These are phyloP conservation scores for Andrena flavipes DNA, from an alignment of 2,888 invertebrate genomes.

Conservation along the genomic window DNA sequence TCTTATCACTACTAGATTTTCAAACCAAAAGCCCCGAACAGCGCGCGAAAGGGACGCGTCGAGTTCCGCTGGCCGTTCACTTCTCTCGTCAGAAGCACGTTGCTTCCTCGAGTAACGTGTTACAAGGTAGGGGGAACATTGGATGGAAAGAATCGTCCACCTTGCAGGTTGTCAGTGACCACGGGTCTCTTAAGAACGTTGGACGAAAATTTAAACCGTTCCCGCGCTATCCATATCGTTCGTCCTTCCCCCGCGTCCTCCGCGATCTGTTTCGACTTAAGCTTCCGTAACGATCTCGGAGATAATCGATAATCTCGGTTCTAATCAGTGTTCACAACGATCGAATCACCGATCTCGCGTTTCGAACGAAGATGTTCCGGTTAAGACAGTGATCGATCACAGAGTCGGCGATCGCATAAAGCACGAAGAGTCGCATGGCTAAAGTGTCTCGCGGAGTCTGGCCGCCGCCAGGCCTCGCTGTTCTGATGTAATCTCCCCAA, in stretches of 20 bases:
- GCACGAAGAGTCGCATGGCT: not conserved
- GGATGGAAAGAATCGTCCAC: conserved; percentile 52
- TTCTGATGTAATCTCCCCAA: conserved; percentile 10
- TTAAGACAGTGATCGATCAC: not conserved
- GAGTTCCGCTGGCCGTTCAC: not conserved
- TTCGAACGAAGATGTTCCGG: too few species aligned
- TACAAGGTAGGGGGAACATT: conserved; percentile 55
- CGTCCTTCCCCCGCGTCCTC: not conserved
- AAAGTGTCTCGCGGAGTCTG: not conserved
- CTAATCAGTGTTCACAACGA: too few species aligned
- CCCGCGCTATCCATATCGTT: not conserved
- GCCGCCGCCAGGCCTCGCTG: not conserved
- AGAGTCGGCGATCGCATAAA: not conserved
- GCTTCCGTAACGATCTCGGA: too few species aligned
- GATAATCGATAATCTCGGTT: too few species aligned
- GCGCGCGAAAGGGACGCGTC: not conserved
- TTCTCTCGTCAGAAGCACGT: conserved; percentile 11
- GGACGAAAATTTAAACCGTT: conserved; percentile 19
- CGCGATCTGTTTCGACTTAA: not conserved
- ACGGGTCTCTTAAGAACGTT: conserved; percentile 43
- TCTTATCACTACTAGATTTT: too few species aligned
- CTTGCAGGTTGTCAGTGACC: conserved; percentile 49
- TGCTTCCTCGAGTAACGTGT: conserved; percentile 31
- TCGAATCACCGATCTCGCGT: too few species aligned
- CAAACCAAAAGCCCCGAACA: not conserved